Evolutionary conservation across 2,113 vertebrate species (phyloP).

Genomic region (Bombycilla garrulus): DNA sequence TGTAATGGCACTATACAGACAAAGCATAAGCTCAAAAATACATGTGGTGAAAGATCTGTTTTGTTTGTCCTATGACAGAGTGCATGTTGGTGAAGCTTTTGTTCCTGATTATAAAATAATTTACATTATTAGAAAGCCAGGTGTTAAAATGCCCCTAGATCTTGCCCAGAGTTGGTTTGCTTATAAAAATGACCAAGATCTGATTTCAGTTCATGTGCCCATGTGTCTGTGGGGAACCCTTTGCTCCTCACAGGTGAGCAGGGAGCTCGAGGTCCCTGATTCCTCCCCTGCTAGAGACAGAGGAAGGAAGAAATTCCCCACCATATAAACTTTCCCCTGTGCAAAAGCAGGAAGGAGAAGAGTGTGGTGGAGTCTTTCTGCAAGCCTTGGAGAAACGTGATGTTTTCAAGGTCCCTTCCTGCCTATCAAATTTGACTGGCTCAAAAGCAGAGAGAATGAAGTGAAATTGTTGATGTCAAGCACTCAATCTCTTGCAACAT

Average conservation of each 20-base stretch:
- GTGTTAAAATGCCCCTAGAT: background rate
- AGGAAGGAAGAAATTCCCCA: background rate
- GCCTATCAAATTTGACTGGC: background rate
- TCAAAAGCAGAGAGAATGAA: background rate
- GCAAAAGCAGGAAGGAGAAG: background rate
- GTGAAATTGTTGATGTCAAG: background rate
- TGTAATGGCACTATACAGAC: background rate
- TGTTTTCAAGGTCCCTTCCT: background rate
- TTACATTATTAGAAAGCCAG: background rate
- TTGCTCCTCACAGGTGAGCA: background rate
- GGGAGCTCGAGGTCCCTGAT: rapidly evolving
- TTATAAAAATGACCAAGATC: background rate
- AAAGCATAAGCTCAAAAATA: slow-evolving; percentile 32
- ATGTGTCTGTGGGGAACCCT: background rate
- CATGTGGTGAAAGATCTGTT: background rate
- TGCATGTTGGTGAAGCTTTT: background rate
- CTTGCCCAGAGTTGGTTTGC: background rate
- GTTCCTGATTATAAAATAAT: slow-evolving; percentile 32
- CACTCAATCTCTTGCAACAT: background rate
- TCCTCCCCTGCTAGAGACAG: background rate
- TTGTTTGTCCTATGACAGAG: background rate
- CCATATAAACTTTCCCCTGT: background rate
- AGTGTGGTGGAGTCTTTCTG: background rate
- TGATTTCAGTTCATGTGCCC: background rate
- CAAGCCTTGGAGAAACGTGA: background rate